Conservation (phyloP, 2,888 invertebrate species). For the Psylliodes chrysocephalus region DNA sequence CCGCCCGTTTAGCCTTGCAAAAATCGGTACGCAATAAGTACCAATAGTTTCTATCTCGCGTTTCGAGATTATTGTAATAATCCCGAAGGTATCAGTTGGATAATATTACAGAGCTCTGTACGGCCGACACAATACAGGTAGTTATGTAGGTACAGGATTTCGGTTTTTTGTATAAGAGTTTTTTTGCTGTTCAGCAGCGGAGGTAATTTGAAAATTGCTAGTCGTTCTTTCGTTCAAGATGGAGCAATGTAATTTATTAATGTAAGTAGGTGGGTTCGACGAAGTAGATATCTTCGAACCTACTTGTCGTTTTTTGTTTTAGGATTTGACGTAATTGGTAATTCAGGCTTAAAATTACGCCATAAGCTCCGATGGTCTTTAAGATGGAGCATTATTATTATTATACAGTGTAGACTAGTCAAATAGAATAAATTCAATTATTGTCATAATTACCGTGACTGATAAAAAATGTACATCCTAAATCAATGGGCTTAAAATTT, state of each 20-base stretch:
- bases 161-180: not conserved
- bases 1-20: constrained; percentile 14
- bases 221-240: constrained; percentile 6
- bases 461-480: too few species aligned
- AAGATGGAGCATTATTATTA: too few species aligned
- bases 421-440: too few species aligned
- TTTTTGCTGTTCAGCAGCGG: not conserved
- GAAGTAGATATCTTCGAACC: not conserved
- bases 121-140: constrained; percentile 18
- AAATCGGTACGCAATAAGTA: constrained; percentile 13
- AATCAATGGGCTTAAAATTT: too few species aligned
- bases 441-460: too few species aligned
- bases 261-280: constrained; percentile 5
- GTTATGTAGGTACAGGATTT: not conserved
- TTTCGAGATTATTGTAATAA: constrained; percentile 7
- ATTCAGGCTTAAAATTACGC: not conserved
- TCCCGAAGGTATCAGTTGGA: not conserved
- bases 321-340: not conserved
- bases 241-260: constrained; percentile 5
- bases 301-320: not conserved
- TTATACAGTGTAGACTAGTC: too few species aligned
- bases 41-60: not conserved
- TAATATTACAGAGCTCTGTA: constrained; percentile 14
- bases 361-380: too few species aligned
- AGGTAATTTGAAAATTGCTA: constrained; percentile 18